phyloP scores from a whole-genome alignment of 2,797 vertebrate species.

The Enteromius treurensis region DNA sequence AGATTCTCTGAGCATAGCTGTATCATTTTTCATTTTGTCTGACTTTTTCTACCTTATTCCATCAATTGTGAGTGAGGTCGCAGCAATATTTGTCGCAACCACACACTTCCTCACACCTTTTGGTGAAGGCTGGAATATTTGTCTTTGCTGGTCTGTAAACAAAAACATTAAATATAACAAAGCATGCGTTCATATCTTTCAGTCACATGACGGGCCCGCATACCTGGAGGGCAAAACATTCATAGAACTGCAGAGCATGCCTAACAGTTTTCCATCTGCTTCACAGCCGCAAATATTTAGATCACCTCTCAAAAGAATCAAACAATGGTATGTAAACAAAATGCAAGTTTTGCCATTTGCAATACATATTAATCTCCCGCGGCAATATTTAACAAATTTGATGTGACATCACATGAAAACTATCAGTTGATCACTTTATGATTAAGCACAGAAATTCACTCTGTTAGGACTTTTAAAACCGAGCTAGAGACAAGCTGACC shows the following conservation, averaged over 20 bases:
- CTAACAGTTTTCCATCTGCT: too few species aligned
- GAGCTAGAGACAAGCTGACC: slow-evolving; percentile 73
- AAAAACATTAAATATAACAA: slow-evolving; percentile 3
- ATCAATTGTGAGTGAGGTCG: slow-evolving; percentile 95
- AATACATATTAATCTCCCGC: too few species aligned
- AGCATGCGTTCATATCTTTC: not conserved
- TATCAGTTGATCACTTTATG: not conserved
- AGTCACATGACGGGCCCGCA: too few species aligned
- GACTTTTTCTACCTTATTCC: slow-evolving; percentile 84
- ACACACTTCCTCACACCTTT: slow-evolving; percentile 93
- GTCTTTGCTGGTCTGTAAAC: slow-evolving; percentile 91
- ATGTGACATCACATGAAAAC: too few species aligned
- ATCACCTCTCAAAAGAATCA: too few species aligned
- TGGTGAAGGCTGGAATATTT: slow-evolving; percentile 93
- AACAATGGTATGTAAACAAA: too few species aligned
- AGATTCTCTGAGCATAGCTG: not conserved
- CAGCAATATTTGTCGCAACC: slow-evolving; percentile 95
- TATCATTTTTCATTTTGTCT: slow-evolving; percentile 51
- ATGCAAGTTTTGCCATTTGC: too few species aligned
- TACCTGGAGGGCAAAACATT: too few species aligned
- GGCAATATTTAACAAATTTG: too few species aligned
- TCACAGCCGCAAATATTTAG: too few species aligned
- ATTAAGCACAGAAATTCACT: not conserved
- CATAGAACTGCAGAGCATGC: too few species aligned
- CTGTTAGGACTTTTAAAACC: not conserved